Conservation (phyloP, 2,888 invertebrate genomes). For the Deroplatys truncata region DNA sequence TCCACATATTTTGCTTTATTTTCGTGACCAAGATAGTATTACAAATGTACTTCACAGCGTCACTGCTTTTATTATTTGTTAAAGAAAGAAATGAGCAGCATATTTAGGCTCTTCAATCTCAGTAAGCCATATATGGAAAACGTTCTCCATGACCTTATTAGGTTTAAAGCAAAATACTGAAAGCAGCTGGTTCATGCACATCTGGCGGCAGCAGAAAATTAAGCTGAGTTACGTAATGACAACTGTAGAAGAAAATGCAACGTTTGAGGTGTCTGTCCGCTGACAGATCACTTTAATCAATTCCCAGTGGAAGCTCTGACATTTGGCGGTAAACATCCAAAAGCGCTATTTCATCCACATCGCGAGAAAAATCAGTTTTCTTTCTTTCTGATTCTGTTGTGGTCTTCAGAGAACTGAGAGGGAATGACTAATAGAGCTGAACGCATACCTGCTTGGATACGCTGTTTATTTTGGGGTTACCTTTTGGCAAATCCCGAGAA, state of each 20-base stretch:
- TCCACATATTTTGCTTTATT: neutral
- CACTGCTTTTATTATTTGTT: neutral
- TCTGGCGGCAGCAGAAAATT: neutral
- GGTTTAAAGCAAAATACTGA: neutral
- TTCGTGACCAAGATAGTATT: neutral
- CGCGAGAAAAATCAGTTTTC: neutral
- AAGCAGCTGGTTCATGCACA: neutral
- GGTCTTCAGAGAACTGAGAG: neutral
- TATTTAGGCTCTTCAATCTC: neutral
- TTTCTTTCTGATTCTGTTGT: neutral
- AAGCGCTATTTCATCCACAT: too few species aligned
- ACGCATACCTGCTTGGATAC: neutral
- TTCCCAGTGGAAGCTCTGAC: neutral
- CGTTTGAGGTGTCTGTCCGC: too few species aligned
- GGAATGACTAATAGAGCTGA: neutral
- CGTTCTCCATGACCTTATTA: constrained; percentile 1
- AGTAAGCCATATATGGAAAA: neutral
- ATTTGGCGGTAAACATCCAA: neutral
- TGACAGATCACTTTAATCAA: neutral
- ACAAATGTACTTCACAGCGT: neutral
- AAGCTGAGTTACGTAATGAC: neutral
- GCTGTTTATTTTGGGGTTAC: neutral
- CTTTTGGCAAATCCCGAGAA: neutral
- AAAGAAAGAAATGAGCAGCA: neutral
- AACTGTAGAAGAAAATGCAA: neutral